Evolutionary conservation across 2,797 vertebrate species (phyloP), one percentile per base, ranked within the genome.

Genomic region (Synaphobranchus kaupii): DNA sequence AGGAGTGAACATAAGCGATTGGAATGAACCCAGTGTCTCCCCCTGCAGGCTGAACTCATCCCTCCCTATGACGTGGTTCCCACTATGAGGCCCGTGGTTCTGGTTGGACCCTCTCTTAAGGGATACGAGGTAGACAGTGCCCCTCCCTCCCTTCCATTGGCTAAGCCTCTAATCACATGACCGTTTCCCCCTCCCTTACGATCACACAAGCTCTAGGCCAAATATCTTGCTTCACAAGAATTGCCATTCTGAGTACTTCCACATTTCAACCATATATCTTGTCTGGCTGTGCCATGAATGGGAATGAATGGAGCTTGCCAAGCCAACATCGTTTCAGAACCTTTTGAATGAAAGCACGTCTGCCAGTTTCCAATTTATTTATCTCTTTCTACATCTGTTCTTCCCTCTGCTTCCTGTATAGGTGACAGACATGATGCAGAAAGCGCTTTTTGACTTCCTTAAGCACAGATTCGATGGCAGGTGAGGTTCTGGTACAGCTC

Each of bases 371-470:
- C 17, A 20, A 44, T 78, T 17, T 20, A 78, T 7, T 44, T 17
- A 44, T 44, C 34, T 44, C 34, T 34, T 94, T 80, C 87, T 93
- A 86, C 92, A 84, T 89, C 91, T 92, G 88, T 92, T 91, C 47
- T 89, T 71, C 83, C 93, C 44, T 39, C 52, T 58, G 22, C 2
- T 56, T 89, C 93, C 87, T 94, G 89, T 90, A 85, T 93, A 99
- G 98, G 98, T 99, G 95, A 99, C 98, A 90, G 98, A 99, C 93
- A 99, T 99, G 98, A 99, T 99, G 98, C 98, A 99, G 97, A 99
- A 99, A 97, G 98, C 98, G 39, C 97, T 99, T 92, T 99, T 99
- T 96, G 98, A 99, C 97, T 99, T 99, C 96, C 96, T 99, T 94
- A 99, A 99, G 96, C 98, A 99, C 97, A 97, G 98, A 95, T 99